Conservation (phyloP, 2,888 invertebrate species). For the Periphyllus acericola region DNA sequence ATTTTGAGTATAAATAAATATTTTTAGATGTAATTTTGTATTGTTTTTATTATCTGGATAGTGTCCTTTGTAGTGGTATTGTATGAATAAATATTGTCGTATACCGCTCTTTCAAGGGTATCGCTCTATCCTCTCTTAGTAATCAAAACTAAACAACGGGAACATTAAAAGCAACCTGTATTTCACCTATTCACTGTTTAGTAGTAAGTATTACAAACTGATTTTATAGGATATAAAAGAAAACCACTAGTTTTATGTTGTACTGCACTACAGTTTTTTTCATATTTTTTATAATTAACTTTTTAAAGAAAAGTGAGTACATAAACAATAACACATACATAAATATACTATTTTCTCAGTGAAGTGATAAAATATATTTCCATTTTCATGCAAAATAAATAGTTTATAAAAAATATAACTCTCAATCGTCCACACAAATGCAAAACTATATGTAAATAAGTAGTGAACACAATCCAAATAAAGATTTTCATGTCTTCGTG, state of each 20-base stretch:
- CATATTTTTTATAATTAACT: background rate
- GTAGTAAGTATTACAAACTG: background rate
- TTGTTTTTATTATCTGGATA: conserved; percentile 46
- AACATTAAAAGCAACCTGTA: background rate
- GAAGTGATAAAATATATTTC: background rate
- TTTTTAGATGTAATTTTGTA: conserved; percentile 26
- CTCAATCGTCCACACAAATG: background rate
- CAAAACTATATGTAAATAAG: background rate
- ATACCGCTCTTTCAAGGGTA: too few relatives aligned
- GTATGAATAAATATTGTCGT: conserved; percentile 19
- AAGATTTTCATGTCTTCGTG: conserved; percentile 68
- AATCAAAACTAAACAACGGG: too few relatives aligned
- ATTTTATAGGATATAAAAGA: background rate
- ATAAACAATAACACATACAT: background rate
- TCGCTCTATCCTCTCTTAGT: too few relatives aligned
- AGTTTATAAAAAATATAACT: conserved; percentile 11
- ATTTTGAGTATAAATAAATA: conserved; percentile 12
- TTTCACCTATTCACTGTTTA: background rate
- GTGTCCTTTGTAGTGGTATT: conserved; percentile 25
- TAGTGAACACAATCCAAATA: background rate
- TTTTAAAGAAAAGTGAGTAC: background rate
- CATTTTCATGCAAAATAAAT: background rate
- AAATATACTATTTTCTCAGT: background rate
- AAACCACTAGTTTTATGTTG: background rate
- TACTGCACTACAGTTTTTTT: background rate